A percentile compares a stretch with the other conserved stretches of the same genome.
Evolutionary conservation across 2,888 invertebrate species (phyloP).

Genomic region (Psylliodes chrysocephalus): DNA sequence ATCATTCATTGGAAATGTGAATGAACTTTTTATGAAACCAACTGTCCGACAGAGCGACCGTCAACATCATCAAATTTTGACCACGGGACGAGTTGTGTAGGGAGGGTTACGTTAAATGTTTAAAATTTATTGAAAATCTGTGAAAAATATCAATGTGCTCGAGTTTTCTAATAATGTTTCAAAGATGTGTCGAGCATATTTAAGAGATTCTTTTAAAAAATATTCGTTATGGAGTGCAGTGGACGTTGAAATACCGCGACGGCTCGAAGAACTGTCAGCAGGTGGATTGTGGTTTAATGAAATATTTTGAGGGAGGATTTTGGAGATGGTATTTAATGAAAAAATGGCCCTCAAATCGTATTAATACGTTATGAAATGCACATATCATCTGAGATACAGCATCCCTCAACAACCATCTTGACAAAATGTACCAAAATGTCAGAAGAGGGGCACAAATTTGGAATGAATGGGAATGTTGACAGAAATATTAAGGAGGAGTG

Average conservation of each 20-base stretch:
- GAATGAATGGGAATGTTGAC: constrained; percentile 77
- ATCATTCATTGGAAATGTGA: constrained; percentile 52
- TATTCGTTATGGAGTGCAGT: constrained; percentile 49
- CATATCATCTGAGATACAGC: constrained; percentile 67
- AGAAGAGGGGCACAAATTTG: constrained; percentile 77
- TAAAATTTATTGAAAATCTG: constrained; percentile 48
- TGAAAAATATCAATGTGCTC: constrained; percentile 48
- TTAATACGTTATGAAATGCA: constrained; percentile 73
- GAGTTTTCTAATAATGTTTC: constrained; percentile 36
- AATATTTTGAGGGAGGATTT: constrained; percentile 52
- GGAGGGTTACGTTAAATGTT: constrained; percentile 43
- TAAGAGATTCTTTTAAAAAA: constrained; percentile 44
- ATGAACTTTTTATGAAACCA: constrained; percentile 58
- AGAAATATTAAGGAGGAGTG: constrained; percentile 67
- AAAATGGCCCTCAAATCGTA: constrained; percentile 64
- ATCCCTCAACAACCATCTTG: constrained; percentile 73
- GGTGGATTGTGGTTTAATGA: constrained; percentile 58
- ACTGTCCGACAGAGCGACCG: constrained; percentile 60
- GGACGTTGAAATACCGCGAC: constrained; percentile 55
- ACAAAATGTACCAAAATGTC: constrained; percentile 78
- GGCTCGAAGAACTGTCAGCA: constrained; percentile 59
- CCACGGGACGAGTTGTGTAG: constrained; percentile 52
- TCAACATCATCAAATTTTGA: constrained; percentile 62
- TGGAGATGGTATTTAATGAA: constrained; percentile 64
- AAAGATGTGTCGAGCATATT: constrained; percentile 42